Conservation (phyloP, 2,113 vertebrate genomes). For the cattle (Bos taurus) region ARS-UCD2.0 NC_037356.1:27681001-27681500, state of each 20-base stretch:
- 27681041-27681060: background rate
- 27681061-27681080: background rate
- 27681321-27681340: background rate
- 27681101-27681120: background rate
- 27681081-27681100: background rate
- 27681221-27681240: background rate
- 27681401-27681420: background rate
- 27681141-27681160: background rate
- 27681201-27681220: background rate
- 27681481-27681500: background rate
- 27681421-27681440: background rate
- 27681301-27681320: background rate
- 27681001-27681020: background rate
- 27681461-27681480: background rate
- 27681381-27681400: background rate
- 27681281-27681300: background rate
- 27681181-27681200: background rate
- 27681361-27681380: background rate
- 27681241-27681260: background rate
- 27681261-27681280: background rate
- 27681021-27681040: background rate
- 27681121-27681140: background rate
- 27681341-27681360: background rate
- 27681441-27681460: background rate
- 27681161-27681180: background rate